Percentiles rank a stretch among this genome's conserved stretches.
Conservation (phyloP, 2,888 invertebrate genomes). For the Apantesis nais region DNA sequence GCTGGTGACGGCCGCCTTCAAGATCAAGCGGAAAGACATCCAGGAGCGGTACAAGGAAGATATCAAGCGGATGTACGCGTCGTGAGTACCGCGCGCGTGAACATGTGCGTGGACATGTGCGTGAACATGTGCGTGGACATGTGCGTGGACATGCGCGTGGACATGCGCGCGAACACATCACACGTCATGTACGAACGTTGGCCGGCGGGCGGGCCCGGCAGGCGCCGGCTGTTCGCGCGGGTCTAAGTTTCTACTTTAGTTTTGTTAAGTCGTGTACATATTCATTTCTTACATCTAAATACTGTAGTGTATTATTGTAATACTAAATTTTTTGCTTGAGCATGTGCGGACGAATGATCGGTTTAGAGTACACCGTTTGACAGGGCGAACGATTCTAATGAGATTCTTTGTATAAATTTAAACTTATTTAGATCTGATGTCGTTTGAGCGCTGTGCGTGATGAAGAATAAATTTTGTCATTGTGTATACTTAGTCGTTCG, state of each 20-base stretch:
- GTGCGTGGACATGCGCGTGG: not conserved
- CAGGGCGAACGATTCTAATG: constrained; percentile 47
- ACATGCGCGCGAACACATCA: not conserved
- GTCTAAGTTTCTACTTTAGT: constrained; percentile 39
- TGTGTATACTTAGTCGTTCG: constrained; percentile 36
- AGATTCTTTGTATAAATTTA: constrained; percentile 53
- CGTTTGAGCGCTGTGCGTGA: constrained; percentile 53
- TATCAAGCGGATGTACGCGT: constrained; percentile 97
- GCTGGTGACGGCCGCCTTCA: constrained; percentile 98
- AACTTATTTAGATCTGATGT: constrained; percentile 60
- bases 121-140: constrained; percentile 9
- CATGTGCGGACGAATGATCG: constrained; percentile 48
- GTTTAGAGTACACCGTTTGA: constrained; percentile 43
- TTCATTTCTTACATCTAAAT: constrained; percentile 59
- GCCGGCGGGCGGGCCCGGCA: not conserved
- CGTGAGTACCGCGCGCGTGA: constrained; percentile 84
- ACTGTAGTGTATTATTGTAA: constrained; percentile 56
- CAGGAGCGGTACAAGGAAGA: constrained; percentile 96
- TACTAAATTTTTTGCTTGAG: constrained; percentile 50
- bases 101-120: constrained; percentile 10
- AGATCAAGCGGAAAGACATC: constrained; percentile 98
- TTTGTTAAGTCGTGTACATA: constrained; percentile 61
- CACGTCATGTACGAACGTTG: not conserved
- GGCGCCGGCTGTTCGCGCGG: not conserved
- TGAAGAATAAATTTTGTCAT: constrained; percentile 43